These are phyloP conservation scores for Chrysolina oricalcia DNA, from an alignment of 2,888 invertebrate species.

Conservation along the genomic window DNA sequence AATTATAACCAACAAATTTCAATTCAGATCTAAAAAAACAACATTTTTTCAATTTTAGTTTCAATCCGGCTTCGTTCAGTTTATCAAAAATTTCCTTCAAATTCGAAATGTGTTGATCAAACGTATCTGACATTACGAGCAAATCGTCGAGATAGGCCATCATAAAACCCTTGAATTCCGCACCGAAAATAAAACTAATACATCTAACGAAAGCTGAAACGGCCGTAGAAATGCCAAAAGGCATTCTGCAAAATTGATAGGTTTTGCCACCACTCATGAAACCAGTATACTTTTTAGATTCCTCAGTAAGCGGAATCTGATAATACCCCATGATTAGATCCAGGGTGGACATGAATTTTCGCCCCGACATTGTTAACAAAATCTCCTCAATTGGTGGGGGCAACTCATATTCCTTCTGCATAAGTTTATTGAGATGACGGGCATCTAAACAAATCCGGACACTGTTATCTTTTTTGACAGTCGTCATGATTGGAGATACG, in stretches of 20 bases:
- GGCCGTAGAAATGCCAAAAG: neutral
- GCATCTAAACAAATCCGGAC: no score
- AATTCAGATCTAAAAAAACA: neutral
- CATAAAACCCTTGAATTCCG: neutral
- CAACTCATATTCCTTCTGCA: neutral
- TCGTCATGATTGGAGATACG: conserved; percentile 21
- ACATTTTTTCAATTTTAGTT: neutral
- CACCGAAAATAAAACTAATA: neutral
- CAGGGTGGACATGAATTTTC: no score
- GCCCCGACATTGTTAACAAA: no score
- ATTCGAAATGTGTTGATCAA: no score
- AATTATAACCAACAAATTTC: no score
- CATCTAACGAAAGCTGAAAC: neutral
- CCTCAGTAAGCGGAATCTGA: no score
- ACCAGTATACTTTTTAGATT: no score
- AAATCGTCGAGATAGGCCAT: conserved; percentile 15
- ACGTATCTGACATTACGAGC: conserved; percentile 4
- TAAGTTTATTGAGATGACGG: conserved; percentile 6
- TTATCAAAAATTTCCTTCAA: no score
- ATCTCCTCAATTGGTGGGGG: no score
- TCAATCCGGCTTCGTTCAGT: neutral
- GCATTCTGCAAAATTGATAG: no score
- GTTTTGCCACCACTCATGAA: no score
- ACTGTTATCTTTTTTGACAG: neutral
- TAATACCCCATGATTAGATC: no score